Percentiles rank a stretch among this genome's conserved stretches.
Conservation (phyloP, 2,888 invertebrate genomes). For the Acleris sparsana region DNA sequence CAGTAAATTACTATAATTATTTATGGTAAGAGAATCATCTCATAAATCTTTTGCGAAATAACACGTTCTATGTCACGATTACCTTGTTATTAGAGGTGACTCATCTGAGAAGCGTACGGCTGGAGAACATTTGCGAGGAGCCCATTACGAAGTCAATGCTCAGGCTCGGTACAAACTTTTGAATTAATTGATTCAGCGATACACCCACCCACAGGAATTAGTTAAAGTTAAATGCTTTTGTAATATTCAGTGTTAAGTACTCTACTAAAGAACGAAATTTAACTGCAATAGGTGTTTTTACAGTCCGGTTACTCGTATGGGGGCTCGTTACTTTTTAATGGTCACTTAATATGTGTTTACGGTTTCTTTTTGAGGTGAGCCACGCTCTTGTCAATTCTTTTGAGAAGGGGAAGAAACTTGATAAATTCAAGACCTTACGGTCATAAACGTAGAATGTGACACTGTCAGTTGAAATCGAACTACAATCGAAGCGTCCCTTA, state of each 20-base stretch:
- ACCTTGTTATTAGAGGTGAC: slow-evolving; percentile 63
- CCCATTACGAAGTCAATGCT: slow-evolving; percentile 24
- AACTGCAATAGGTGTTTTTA: slow-evolving; percentile 1
- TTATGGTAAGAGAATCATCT: slow-evolving; percentile 61
- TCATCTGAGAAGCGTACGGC: slow-evolving; percentile 47
- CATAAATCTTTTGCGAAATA: slow-evolving; percentile 74
- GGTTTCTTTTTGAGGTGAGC: not conserved
- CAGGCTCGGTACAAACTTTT: slow-evolving; percentile 6
- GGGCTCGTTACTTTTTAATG: slow-evolving; percentile 14
- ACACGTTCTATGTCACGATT: slow-evolving; percentile 65
- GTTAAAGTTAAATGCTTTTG: slow-evolving; percentile 7
- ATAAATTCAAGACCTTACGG: not conserved
- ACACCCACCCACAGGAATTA: slow-evolving; percentile 4
- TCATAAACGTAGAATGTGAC: not conserved
- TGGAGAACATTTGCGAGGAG: slow-evolving; percentile 16
- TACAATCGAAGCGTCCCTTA: not conserved
- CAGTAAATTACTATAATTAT: slow-evolving; percentile 72
- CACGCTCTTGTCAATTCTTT: not conserved
- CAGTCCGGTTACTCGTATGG: not conserved
- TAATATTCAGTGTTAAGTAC: slow-evolving; percentile 5
- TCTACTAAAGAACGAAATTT: slow-evolving; percentile 7
- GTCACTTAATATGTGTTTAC: slow-evolving; percentile 9
- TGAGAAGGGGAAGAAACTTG: not conserved
- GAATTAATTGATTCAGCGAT: slow-evolving; percentile 15
- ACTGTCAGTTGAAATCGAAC: not conserved